Conservation (phyloP, 2,797 vertebrate genomes). For the Pipistrellus nathusii region DNA sequence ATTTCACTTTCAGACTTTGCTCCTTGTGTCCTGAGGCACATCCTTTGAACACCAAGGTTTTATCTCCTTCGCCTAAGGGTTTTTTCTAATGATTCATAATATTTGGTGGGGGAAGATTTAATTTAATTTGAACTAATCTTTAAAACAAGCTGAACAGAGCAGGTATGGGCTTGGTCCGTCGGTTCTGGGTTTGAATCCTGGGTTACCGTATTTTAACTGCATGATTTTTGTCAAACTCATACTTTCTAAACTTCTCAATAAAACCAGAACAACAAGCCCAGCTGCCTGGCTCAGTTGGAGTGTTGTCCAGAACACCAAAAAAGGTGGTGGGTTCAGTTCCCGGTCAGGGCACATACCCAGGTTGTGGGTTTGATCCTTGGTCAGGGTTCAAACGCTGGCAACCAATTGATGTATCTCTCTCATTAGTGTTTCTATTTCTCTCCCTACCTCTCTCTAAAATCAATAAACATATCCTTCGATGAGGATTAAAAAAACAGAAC, state of each 20-base stretch:
- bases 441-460: not conserved
- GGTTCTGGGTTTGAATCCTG: not conserved
- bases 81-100: not conserved
- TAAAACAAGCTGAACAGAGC: not conserved
- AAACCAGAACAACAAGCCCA: not conserved
- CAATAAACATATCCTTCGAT: not conserved
- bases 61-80: not conserved
- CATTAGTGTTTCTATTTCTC: not conserved
- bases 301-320: not conserved
- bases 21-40: not conserved
- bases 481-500: not conserved
- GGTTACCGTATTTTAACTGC: not conserved
- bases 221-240: not conserved
- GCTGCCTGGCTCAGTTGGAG: not conserved
- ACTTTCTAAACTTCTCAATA: not conserved
- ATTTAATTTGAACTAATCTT: conserved; percentile 25
- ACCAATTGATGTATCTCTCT: not conserved
- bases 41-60: not conserved
- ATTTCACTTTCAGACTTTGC: conserved; percentile 31
- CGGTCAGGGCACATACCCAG: not conserved
- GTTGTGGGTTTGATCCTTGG: not conserved
- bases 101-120: not conserved
- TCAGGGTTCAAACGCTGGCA: not conserved
- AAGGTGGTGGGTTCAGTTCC: not conserved
- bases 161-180: not conserved